Evolutionary conservation across 2,113 vertebrate genomes (phyloP), one percentile per base, ranked within the genome.

Genomic region (Danionella cerebrum): DNA sequence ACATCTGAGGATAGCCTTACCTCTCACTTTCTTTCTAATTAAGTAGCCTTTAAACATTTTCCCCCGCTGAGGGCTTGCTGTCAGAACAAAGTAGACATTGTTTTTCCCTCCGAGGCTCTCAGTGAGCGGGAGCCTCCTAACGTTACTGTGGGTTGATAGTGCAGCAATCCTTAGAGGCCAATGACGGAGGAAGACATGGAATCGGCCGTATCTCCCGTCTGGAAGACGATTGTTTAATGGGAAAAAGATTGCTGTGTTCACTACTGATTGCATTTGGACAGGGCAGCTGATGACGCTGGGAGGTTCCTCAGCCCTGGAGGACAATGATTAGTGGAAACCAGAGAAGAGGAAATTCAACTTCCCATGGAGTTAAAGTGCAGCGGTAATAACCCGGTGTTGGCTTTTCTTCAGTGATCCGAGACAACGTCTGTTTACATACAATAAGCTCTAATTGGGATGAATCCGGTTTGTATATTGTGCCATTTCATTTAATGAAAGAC

Each of bases 251-350:
- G 82, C 84, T 85, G 85, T 87, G 85, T 86, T 88, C 83, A 88
- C 83, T 81, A 74, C 76, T 83, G 85, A 88, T 86, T 90, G 79
- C 86, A 63, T 78, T 67, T 76, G 81, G 79, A 90, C 89, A 83
- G 73, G 75, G 81, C 85, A 83, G 58, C 80, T 88, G 84, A 88
- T 82, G 83, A 87, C 84, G 74, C 62, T 79, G 79, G 87, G 87
- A 85, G 83, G 85, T 85, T 87, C 79, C 52, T 67, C 62, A 47
- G 66, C 38, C 38, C 36, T 36, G 69, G 71, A 70, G 82, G 76
- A 81, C 80, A 80, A 83, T 87, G 88, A 90, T 91, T 86, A 90
- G 82, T 87, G 82, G 85, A 88, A 88, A 85, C 80, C 85, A 76
- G 82, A 87, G 86, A 86, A 70, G 80, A 85, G 71, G 73, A 87